Conservation (phyloP, 2,797 vertebrate species). For the Buceros bicornis region DNA sequence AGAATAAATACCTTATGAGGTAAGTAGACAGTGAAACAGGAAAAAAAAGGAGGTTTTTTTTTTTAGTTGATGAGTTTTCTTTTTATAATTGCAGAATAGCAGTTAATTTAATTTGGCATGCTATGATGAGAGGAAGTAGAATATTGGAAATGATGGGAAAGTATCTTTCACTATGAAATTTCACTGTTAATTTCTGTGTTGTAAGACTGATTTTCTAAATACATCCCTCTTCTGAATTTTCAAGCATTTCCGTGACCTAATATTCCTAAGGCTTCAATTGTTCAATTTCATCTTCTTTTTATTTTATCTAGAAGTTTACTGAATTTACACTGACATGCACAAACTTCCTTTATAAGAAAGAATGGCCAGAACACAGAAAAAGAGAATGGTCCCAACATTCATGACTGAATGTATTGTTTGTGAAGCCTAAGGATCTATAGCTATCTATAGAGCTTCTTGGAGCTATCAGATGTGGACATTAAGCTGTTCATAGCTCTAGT, state of each 20-base stretch:
- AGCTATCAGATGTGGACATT: background rate
- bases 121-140: background rate
- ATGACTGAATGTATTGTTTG: background rate
- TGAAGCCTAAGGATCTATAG: background rate
- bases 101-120: background rate
- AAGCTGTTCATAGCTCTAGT: background rate
- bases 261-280: background rate
- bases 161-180: background rate
- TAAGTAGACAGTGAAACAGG: background rate
- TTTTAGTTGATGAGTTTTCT: background rate
- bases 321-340: background rate
- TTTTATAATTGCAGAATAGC: background rate
- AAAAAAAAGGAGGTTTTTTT: background rate
- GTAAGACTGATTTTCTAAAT: background rate
- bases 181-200: background rate
- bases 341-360: background rate
- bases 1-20: background rate
- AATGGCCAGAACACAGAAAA: background rate
- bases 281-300: background rate
- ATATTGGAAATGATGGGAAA: background rate
- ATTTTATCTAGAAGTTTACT: background rate
- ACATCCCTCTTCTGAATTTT: background rate
- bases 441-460: background rate
- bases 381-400: background rate
- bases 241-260: background rate